phyloP scores from a whole-genome alignment of 2,113 vertebrate species.

The Pachycephala philippinensis region DNA sequence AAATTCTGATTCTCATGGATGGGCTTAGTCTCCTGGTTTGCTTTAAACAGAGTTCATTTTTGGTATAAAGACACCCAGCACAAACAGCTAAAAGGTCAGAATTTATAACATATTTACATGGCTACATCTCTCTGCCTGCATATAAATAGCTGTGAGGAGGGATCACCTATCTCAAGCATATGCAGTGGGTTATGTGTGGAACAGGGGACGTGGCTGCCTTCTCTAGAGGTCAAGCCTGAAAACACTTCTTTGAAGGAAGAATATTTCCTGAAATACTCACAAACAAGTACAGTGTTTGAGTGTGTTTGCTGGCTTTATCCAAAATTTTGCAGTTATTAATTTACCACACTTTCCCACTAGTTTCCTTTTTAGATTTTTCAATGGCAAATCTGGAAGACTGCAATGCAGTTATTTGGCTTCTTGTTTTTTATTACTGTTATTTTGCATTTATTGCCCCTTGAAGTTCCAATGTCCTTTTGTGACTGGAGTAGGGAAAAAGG shows the following conservation, averaged over 20 bases:
- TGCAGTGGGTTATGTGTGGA: background rate
- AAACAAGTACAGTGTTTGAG: background rate
- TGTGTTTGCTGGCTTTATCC: background rate
- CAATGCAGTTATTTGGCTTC: background rate
- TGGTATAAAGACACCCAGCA: background rate
- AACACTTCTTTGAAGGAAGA: background rate
- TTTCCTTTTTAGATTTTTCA: background rate
- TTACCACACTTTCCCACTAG: background rate
- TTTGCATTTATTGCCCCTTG: background rate
- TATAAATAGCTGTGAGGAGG: background rate
- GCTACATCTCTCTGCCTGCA: background rate
- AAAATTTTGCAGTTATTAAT: background rate
- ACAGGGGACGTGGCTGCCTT: background rate
- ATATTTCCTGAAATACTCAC: background rate
- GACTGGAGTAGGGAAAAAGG: background rate
- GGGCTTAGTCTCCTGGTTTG: background rate
- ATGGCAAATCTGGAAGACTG: background rate
- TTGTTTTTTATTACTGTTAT: background rate
- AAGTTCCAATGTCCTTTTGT: background rate
- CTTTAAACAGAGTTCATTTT: background rate
- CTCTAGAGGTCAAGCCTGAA: background rate
- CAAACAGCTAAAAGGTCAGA: conserved; percentile 6
- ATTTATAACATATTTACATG: background rate
- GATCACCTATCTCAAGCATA: background rate
- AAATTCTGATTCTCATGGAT: background rate